Conservation (phyloP, 2,797 vertebrate species). For the Triplophysa yarkandensis region DNA sequence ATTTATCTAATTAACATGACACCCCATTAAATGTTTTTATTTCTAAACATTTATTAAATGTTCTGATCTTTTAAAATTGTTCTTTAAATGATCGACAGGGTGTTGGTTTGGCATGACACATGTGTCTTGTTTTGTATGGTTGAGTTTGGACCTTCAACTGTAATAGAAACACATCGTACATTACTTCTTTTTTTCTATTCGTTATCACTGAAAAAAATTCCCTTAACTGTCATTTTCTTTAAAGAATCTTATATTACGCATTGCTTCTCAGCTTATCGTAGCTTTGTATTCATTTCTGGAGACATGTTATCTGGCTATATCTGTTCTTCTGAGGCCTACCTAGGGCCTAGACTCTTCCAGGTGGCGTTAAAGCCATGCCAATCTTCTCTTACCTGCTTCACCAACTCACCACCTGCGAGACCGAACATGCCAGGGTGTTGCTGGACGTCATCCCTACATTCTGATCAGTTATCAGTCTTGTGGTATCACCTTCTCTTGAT, state of each 20-base stretch:
- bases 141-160: too few species aligned
- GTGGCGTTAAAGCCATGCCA: conserved; percentile 16
- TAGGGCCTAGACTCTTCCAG: conserved; percentile 13
- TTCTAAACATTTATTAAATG: too few species aligned
- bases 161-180: too few species aligned
- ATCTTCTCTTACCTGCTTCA: conserved; percentile 26
- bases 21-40: too few species aligned
- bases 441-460: not conserved
- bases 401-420: conserved; percentile 36
- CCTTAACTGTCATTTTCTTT: not conserved
- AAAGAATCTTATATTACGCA: not conserved
- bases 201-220: not conserved
- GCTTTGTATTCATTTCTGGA: not conserved
- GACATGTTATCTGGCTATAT: not conserved
- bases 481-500: conserved; percentile 10
- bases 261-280: not conserved
- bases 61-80: too few species aligned
- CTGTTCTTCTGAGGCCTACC: not conserved
- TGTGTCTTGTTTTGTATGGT: too few species aligned
- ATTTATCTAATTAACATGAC: too few species aligned
- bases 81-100: too few species aligned
- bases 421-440: conserved; percentile 29
- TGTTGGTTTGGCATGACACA: too few species aligned
- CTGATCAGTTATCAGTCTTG: conserved; percentile 10
- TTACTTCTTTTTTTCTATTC: too few species aligned